Conservation (phyloP, 2,113 vertebrate species). For the Pardalotus punctatus region DNA sequence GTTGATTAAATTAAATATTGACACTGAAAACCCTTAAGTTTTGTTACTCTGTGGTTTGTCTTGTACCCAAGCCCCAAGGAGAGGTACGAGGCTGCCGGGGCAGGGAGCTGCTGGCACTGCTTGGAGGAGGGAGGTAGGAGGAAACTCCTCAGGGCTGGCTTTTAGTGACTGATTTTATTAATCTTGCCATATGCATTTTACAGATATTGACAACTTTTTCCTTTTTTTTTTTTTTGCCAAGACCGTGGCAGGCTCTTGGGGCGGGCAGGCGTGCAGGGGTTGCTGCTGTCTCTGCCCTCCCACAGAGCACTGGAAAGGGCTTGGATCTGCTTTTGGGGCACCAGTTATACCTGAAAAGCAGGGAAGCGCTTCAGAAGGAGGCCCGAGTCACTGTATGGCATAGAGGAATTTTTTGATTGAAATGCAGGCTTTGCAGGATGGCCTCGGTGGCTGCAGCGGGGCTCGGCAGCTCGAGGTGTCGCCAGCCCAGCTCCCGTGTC, state of each 20-base stretch:
- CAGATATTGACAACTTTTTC: too few species aligned
- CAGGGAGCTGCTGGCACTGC: not conserved
- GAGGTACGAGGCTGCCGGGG: not conserved
- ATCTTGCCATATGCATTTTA: not conserved
- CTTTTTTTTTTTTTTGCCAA: not conserved
- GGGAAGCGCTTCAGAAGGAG: not conserved
- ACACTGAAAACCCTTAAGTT: not conserved
- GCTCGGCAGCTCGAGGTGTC: not conserved
- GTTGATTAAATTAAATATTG: not conserved
- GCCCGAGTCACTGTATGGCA: rapidly evolving
- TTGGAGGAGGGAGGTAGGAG: not conserved
- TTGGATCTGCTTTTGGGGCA: not conserved
- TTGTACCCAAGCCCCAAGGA: not conserved
- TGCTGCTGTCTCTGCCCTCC: not conserved
- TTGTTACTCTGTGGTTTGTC: not conserved
- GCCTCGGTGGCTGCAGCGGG: not conserved
- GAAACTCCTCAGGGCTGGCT: not conserved
- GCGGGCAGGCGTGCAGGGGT: not conserved
- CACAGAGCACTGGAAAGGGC: rapidly evolving
- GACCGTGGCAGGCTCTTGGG: not conserved
- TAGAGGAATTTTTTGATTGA: not conserved
- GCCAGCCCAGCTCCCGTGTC: not conserved
- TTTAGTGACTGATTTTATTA: not conserved
- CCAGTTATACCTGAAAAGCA: not conserved
- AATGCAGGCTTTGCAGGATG: not conserved